Conservation (phyloP, 2,113 vertebrate species). For the Lagenorhynchus albirostris region DNA sequence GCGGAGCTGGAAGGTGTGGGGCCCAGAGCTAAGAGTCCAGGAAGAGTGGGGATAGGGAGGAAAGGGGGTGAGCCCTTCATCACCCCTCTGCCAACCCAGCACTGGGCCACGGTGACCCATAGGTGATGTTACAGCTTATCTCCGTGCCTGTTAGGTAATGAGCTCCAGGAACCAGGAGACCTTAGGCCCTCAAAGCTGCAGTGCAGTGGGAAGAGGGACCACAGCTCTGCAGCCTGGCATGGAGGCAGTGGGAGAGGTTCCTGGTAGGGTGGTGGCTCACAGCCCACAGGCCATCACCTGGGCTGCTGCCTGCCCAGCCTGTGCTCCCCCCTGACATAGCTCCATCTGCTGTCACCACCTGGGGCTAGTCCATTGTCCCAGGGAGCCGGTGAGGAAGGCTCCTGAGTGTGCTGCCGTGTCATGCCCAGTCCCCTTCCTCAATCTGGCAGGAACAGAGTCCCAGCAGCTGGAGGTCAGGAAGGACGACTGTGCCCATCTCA, state of each 20-base stretch:
- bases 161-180: neutral
- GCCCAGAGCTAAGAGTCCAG: constrained; percentile 3
- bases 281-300: neutral
- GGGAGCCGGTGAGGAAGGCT: neutral
- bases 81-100: neutral
- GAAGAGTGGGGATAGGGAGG: neutral
- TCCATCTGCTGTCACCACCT: neutral
- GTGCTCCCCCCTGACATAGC: neutral
- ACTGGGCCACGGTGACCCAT: neutral
- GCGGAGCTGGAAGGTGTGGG: constrained; percentile 10
- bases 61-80: neutral
- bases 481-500: neutral
- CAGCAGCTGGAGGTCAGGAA: neutral
- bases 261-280: neutral
- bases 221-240: neutral
- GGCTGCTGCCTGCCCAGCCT: neutral
- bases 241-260: neutral
- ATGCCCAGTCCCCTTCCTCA: neutral
- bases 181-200: neutral
- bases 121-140: neutral
- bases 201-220: neutral
- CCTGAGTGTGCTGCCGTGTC: neutral
- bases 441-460: neutral
- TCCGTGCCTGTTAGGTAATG: neutral
- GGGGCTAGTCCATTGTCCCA: neutral